Percentiles rank a stretch among this genome's conserved stretches.
These are phyloP conservation scores for Chloropsis hardwickii DNA, from an alignment of 2,113 vertebrate species.

Conservation along the genomic window DNA sequence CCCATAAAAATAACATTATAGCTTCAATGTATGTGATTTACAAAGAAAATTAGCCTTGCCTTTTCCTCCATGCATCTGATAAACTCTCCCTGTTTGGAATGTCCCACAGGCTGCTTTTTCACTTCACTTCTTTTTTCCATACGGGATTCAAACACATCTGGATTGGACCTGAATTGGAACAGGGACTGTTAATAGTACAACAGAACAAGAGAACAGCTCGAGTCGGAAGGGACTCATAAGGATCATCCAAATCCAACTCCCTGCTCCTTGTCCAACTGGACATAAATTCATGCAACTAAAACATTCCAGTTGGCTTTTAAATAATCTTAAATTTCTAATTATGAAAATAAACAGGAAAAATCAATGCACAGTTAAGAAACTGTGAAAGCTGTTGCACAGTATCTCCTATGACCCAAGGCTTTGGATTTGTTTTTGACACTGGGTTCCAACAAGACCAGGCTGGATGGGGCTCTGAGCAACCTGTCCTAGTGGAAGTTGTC, in stretches of 20 bases:
- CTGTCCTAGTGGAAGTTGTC: neutral
- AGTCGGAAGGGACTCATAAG: neutral
- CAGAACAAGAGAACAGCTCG: neutral
- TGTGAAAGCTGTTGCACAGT: neutral
- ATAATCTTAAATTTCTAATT: neutral
- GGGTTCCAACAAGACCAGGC: neutral
- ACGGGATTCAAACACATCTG: conserved; percentile 82
- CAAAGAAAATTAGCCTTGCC: conserved; percentile 50
- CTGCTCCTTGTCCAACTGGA: neutral
- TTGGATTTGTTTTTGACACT: neutral
- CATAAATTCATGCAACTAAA: neutral
- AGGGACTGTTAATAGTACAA: neutral
- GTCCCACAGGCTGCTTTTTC: conserved; percentile 80
- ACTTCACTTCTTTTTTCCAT: conserved; percentile 79
- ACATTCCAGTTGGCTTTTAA: neutral
- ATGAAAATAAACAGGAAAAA: neutral
- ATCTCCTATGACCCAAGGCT: neutral
- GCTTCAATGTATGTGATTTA: neutral
- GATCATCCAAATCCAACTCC: neutral
- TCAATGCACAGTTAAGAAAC: neutral
- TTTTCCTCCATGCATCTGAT: conserved; percentile 83
- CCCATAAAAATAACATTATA: neutral
- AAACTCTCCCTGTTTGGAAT: conserved; percentile 87
- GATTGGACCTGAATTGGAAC: conserved; percentile 76
- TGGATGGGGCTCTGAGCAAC: neutral